A percentile compares a stretch with the other conserved stretches of the same genome.
These are phyloP conservation scores for Ctenicera cuprea DNA, from an alignment of 2,888 invertebrate genomes.

Conservation along the genomic window DNA sequence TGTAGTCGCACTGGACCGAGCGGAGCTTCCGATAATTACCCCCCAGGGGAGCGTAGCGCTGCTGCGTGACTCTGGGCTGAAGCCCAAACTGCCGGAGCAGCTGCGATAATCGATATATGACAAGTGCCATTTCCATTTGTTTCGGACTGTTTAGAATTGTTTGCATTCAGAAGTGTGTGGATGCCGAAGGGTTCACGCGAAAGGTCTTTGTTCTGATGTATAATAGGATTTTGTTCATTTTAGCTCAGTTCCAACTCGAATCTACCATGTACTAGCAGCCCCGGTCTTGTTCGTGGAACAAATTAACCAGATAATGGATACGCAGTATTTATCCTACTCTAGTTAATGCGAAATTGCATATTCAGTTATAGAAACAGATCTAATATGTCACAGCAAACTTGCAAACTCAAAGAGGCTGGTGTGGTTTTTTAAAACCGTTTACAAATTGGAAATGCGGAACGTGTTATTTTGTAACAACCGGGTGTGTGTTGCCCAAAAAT, in stretches of 20 bases:
- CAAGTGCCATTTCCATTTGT: slow-evolving; percentile 58
- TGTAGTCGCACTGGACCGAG: slow-evolving; percentile 46
- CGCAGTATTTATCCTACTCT: slow-evolving; percentile 32
- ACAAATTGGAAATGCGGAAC: no score
- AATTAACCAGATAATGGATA: slow-evolving; percentile 38
- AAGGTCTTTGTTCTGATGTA: slow-evolving; percentile 48
- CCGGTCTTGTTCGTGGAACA: slow-evolving; percentile 26
- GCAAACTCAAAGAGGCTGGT: background rate
- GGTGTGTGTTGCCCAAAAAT: no score
- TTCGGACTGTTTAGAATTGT: slow-evolving; percentile 54
- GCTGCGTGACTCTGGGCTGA: slow-evolving; percentile 53
- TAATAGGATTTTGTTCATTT: slow-evolving; percentile 55
- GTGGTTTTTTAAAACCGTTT: no score
- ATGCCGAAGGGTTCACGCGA: slow-evolving; percentile 50
- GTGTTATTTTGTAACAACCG: no score
- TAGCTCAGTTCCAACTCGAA: slow-evolving; percentile 42
- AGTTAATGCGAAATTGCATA: slow-evolving; percentile 20
- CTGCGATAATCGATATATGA: slow-evolving; percentile 58
- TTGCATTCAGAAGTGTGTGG: slow-evolving; percentile 52
- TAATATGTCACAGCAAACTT: background rate
- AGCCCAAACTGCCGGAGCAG: slow-evolving; percentile 51
- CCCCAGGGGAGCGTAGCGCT: slow-evolving; percentile 53
- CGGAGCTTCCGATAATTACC: slow-evolving; percentile 53
- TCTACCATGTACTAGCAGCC: slow-evolving; percentile 37
- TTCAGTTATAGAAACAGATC: background rate